Conservation (phyloP, 2,797 vertebrate genomes). For the Bucorvus abyssinicus region DNA sequence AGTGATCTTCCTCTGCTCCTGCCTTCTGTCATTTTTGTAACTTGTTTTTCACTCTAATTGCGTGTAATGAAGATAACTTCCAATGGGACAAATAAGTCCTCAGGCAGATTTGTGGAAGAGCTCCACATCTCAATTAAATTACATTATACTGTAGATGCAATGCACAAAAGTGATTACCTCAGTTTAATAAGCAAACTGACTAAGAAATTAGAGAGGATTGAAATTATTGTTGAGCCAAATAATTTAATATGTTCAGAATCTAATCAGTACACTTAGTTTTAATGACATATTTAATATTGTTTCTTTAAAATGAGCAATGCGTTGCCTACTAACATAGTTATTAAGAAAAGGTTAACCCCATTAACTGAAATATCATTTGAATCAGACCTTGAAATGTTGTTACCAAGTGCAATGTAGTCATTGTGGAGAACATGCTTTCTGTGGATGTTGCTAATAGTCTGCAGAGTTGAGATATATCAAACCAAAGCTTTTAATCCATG, state of each 20-base stretch:
- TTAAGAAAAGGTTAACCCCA: neutral
- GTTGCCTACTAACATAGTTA: neutral
- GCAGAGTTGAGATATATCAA: neutral
- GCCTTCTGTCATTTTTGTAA: neutral
- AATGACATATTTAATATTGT: neutral
- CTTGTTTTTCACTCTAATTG: neutral
- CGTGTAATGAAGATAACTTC: neutral
- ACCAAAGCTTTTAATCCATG: neutral
- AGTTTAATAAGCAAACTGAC: neutral
- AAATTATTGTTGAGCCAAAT: neutral
- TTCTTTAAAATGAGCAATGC: neutral
- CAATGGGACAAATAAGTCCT: neutral
- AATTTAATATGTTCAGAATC: neutral
- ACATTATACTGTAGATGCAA: neutral
- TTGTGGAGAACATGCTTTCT: neutral
- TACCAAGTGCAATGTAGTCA: neutral
- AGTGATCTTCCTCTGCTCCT: neutral
- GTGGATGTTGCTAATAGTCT: fast-evolving
- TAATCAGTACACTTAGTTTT: neutral
- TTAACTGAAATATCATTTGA: neutral
- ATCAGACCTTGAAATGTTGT: neutral
- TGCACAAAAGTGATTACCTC: neutral
- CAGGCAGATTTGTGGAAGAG: neutral
- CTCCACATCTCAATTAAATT: neutral
- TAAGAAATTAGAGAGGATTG: neutral